These are phyloP conservation scores for Unio delphinus DNA, from an alignment of 2,888 invertebrate species.

Conservation along the genomic window DNA sequence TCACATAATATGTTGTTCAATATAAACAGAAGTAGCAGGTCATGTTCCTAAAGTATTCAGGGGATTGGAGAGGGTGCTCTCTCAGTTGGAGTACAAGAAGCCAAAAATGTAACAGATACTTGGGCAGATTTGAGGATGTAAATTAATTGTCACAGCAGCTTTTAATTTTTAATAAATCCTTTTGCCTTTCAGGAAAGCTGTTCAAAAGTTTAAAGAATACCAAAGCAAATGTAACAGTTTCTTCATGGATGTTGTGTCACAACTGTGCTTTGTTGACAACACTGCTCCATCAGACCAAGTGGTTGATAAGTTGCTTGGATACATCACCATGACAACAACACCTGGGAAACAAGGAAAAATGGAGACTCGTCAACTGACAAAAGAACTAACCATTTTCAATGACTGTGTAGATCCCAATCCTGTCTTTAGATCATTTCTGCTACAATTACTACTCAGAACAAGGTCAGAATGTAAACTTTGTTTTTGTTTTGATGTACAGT, in stretches of 20 bases:
- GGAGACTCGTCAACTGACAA: constrained; percentile 21
- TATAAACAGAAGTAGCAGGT: no score
- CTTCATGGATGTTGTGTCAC: constrained; percentile 20
- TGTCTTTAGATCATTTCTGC: constrained; percentile 57
- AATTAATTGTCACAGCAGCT: no score
- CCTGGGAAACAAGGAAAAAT: neutral
- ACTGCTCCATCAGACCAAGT: constrained; percentile 21
- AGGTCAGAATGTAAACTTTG: constrained; percentile 28
- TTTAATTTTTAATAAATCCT: no score
- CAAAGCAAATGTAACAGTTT: constrained; percentile 20
- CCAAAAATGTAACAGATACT: no score
- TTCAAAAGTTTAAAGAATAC: constrained; percentile 15
- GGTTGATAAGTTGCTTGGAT: constrained; percentile 15
- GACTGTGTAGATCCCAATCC: constrained; percentile 58
- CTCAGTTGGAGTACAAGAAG: no score
- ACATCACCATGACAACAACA: constrained; percentile 12
- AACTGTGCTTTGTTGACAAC: constrained; percentile 23
- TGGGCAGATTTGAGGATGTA: no score
- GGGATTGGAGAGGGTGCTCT: no score
- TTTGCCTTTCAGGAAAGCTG: constrained; percentile 6
- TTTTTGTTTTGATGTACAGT: neutral
- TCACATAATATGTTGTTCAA: no score
- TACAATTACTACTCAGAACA: constrained; percentile 56
- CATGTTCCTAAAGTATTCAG: no score
- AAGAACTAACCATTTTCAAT: constrained; percentile 43